phyloP scores from a whole-genome alignment of 2,113 vertebrate genomes.

The Prochilodus magdalenae region DNA sequence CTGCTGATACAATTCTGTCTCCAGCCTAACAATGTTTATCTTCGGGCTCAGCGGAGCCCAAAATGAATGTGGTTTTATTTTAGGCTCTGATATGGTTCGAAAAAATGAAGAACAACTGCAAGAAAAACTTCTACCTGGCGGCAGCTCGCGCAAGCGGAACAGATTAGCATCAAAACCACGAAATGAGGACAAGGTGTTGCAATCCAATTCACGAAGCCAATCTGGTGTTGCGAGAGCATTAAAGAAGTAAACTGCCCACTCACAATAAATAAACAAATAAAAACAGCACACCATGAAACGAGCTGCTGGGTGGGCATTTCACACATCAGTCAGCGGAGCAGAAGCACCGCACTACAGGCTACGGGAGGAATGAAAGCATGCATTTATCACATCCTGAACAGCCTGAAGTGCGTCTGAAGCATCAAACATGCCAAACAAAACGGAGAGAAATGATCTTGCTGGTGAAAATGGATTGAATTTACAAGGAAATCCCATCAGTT shows the following conservation, averaged over 20 bases:
- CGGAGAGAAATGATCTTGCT: not conserved
- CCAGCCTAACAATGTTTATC: not conserved
- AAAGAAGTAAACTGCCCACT: not conserved
- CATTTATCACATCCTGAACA: not conserved
- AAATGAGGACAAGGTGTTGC: not conserved
- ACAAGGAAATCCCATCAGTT: too few species aligned
- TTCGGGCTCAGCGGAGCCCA: not conserved
- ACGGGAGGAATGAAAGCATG: not conserved
- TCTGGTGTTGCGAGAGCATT: not conserved
- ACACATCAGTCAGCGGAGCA: not conserved
- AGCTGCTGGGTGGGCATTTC: not conserved
- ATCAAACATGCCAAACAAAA: not conserved
- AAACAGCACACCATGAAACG: not conserved
- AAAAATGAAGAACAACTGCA: not conserved
- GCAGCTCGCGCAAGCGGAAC: not conserved
- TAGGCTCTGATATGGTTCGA: not conserved
- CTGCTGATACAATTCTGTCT: not conserved
- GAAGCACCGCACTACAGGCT: not conserved
- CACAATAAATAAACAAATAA: not conserved
- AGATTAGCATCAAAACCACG: not conserved
- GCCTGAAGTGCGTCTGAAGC: not conserved
- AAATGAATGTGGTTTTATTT: not conserved
- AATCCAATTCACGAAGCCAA: constrained; percentile 1
- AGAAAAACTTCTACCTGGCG: not conserved
- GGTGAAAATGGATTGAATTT: not conserved